Evolutionary conservation across 2,888 invertebrate genomes (phyloP), one percentile per base, ranked within the genome.

Genomic region (Leptinotarsa rubiginosa): DNA sequence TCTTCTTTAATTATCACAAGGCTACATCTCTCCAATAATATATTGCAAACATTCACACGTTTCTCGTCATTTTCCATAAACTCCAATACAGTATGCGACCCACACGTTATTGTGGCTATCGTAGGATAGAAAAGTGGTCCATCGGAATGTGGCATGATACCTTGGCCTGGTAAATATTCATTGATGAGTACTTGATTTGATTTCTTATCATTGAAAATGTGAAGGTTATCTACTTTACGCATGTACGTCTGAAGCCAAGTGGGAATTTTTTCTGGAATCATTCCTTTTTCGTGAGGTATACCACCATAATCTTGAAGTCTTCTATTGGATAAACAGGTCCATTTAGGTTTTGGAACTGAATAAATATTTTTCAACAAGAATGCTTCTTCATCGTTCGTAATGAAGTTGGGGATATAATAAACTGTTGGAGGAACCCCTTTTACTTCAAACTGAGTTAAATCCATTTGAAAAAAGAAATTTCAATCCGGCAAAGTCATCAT

Each of bases 251-350:
- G 90, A 47, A 98, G 89, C 98, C 98, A 98, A 86, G 88, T 83
- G 1, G 99, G 98, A 80, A 99, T 93, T 77, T 91, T 89, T 87
- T 98, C 98, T 0, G 95, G 93, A 78, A 99, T 92, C 96, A 99
- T 97, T 74, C 97, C 97, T 84, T 96, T 97, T 18, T 91, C 92
- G 86, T 97, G 97, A 0, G 98, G 98, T 72, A 97, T 89, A 0
- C 99, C 99, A 31, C 99, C 99, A 93, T 98, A 99, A 87, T 99
- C 98, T 86, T 99, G 97, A n/a, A 99, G 90, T 77, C 98, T 91
- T 78, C 99, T 91, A 85, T 97, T 94, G 22, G 94, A 92, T 56
- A 99, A 89, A 85, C 95, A 95, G 1, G 97, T 97, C 99, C 99
- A 99, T 88, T 97, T 97, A 12, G 98, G 98, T 83, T 92, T 95